Conservation (phyloP, 2,888 invertebrate species). For the Epinotia demarniana region DNA sequence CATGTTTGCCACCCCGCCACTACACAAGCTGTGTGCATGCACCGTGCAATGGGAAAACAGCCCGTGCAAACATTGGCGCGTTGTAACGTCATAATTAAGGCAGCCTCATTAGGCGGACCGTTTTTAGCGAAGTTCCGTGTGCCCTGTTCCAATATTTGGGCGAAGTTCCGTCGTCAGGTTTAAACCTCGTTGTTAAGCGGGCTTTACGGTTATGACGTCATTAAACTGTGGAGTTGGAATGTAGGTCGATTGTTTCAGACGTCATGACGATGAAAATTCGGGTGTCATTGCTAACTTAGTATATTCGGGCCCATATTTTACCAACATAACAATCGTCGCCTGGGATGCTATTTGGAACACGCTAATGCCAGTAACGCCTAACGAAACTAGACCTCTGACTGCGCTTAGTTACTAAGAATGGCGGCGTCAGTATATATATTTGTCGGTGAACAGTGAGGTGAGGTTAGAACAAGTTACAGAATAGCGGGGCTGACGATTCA, state of each 20-base stretch:
- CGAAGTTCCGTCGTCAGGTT: slow-evolving; percentile 10
- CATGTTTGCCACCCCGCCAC: background rate
- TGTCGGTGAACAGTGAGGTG: no score
- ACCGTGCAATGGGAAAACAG: slow-evolving; percentile 14
- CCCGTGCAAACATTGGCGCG: slow-evolving; percentile 13
- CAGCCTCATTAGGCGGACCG: slow-evolving; percentile 4
- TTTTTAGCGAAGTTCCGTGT: slow-evolving; percentile 8
- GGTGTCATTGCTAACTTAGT: no score
- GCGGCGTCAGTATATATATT: no score
- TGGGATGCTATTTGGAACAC: no score
- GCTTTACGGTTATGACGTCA: slow-evolving; percentile 24
- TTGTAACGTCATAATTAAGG: slow-evolving; percentile 18
- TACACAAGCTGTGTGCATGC: slow-evolving; percentile 2
- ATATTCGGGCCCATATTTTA: no score
- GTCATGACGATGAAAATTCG: background rate
- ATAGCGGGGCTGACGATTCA: no score
- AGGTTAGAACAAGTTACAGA: no score
- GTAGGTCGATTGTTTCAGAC: background rate
- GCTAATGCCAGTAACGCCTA: no score
- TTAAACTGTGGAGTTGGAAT: slow-evolving; percentile 19
- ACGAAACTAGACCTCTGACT: no score
- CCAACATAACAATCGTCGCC: no score
- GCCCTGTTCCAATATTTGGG: slow-evolving; percentile 25
- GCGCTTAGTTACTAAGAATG: no score
- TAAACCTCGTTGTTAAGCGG: slow-evolving; percentile 19